Conservation (phyloP, 2,888 invertebrate genomes). For the Dysmachus trigonus region DNA sequence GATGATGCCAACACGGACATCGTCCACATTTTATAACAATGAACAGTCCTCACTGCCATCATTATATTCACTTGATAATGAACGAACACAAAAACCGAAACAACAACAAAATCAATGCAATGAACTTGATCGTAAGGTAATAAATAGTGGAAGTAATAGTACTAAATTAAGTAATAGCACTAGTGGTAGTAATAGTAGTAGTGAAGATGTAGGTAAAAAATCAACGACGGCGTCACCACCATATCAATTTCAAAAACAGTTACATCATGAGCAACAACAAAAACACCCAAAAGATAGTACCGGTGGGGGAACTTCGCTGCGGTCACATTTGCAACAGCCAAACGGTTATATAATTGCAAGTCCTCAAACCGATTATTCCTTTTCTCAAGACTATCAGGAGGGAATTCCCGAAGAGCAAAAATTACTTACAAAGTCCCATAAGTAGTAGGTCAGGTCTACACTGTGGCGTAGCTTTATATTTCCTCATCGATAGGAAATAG, state of each 20-base stretch:
- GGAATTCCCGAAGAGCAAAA: slow-evolving; percentile 20
- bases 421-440: slow-evolving; percentile 12
- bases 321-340: slow-evolving; percentile 5
- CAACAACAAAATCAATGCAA: slow-evolving; percentile 45
- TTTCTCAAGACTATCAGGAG: slow-evolving; percentile 27
- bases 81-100: slow-evolving; percentile 35
- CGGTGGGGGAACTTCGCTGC: background rate
- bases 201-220: background rate
- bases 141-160: slow-evolving; percentile 44
- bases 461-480: background rate
- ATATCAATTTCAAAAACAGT: slow-evolving; percentile 20
- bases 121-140: slow-evolving; percentile 46
- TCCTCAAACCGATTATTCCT: slow-evolving; percentile 13
- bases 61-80: slow-evolving; percentile 24
- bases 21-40: background rate
- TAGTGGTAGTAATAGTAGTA: slow-evolving; percentile 38
- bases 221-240: slow-evolving; percentile 20
- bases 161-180: slow-evolving; percentile 38
- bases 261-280: background rate
- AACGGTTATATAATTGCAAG: slow-evolving; percentile 34
- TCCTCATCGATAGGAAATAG: background rate
- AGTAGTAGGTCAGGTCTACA: background rate
- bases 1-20: background rate
- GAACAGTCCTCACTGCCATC: slow-evolving; percentile 37
- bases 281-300: background rate